Conservation (phyloP, 2,797 vertebrate genomes). For the Helarctos malayanus region DNA sequence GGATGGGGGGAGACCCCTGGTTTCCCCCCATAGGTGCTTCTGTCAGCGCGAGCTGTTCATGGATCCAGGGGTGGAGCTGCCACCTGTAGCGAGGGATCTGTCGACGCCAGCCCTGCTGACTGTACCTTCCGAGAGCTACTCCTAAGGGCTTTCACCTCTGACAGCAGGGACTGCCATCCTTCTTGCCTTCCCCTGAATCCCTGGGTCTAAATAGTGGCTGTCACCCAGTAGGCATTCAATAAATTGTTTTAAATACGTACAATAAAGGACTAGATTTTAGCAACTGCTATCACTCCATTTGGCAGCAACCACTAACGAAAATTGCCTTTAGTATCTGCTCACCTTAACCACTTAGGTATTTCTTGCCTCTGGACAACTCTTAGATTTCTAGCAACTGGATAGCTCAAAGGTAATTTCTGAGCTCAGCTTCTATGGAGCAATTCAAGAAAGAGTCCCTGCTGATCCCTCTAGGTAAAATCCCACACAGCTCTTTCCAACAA, state of each 20-base stretch:
- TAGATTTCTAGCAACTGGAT: background rate
- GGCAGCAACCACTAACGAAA: conserved; percentile 12
- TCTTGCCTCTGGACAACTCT: background rate
- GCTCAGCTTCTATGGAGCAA: background rate
- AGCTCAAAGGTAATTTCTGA: conserved; percentile 34
- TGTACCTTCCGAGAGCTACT: background rate
- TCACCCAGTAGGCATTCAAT: background rate
- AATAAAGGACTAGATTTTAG: background rate
- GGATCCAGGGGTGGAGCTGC: background rate
- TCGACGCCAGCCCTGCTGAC: background rate
- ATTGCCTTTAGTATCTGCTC: background rate
- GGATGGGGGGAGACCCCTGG: background rate
- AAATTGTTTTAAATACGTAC: background rate
- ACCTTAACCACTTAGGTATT: background rate
- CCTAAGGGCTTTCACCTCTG: background rate
- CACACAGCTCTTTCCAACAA: background rate
- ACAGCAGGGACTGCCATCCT: background rate
- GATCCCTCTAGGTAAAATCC: background rate
- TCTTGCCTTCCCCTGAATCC: background rate
- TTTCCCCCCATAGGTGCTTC: background rate
- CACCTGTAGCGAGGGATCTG: background rate
- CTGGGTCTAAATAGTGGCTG: background rate
- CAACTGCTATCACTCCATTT: background rate
- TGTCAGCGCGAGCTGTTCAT: fast-evolving
- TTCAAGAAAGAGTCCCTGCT: background rate